Base-by-base conservation (phyloP, 1,140 invertebrate species). In the Atta cephalotes region DNA sequence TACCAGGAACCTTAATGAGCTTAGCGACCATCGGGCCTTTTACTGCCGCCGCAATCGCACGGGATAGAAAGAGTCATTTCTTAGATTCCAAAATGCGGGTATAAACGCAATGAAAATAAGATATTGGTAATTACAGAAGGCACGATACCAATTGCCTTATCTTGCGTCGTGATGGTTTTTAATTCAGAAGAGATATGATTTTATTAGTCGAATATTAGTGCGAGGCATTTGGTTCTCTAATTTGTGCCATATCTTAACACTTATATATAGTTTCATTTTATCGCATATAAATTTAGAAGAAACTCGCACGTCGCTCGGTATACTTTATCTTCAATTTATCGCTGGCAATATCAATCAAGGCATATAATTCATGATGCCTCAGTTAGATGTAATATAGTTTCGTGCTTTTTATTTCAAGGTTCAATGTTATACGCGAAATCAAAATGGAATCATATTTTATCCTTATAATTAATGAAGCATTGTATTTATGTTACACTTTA, bases 1-100 rank as follows among this genome's bases (percentile, higher is more conserved):
- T 85, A 79, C 25, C 45, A 58, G 65, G 78, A 10, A 87, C 76
- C 89, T 90, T 91, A 90, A 90, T 78, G 89, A 90, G 89, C 89
- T 86, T 79, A 76, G 63, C 72, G 70, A 31, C 78, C 87, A 91
- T 84, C 88, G 72, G 58, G 39, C 18, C 66, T 80, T 74, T 85
- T 68, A 70, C 76, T 82, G 56, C 70, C 49, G 49, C 21, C 53
- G 21, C 65, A 45, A 31, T 65, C 35, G 63, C 77, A 28, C 31
- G 14, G 39, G 31, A 80, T 7, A 51, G 18, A 18, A 14, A 51
- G 35, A 45, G 31, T n/a, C 49, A 28, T 71, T 71, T 51, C 66
- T 45, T 28, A 56, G 51, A 81, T 58, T 28, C 51, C 51, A 35
- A 71, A 81, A 81, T 71, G 51, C 79, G 63, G 63, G 78, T 18